Conservation (phyloP, 2,113 vertebrate species). For the Gymnorhina tibicen region DNA sequence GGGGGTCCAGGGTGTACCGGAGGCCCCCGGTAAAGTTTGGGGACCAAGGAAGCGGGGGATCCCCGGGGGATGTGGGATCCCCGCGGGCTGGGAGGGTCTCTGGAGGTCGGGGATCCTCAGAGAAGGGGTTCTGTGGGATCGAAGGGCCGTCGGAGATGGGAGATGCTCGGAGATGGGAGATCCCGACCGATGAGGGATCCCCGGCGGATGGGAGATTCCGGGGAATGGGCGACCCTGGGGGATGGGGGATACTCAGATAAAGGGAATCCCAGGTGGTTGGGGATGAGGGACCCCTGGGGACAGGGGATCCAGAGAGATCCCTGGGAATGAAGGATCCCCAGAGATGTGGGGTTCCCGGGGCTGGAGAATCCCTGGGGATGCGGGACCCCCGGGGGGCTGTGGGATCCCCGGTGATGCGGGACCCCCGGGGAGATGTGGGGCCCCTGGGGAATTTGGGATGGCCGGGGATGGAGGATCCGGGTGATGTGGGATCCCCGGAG, state of each 20-base stretch:
- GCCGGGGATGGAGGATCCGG: fast-evolving
- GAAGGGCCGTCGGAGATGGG: background rate
- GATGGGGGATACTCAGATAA: background rate
- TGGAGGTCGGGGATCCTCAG: background rate
- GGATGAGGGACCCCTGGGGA: background rate
- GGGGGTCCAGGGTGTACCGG: fast-evolving
- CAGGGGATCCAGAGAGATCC: background rate
- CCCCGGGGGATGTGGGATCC: background rate
- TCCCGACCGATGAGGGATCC: fast-evolving
- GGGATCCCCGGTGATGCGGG: fast-evolving
- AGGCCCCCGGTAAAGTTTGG: too few relatives aligned
- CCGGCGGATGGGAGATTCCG: background rate
- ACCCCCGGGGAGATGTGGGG: background rate
- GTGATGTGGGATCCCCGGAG: background rate
- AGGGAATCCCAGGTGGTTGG: background rate
- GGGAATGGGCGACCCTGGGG: too few relatives aligned
- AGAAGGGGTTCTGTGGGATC: too few relatives aligned
- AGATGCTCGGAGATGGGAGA: background rate
- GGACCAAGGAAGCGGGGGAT: background rate
- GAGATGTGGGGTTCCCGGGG: background rate
- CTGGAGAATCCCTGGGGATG: background rate
- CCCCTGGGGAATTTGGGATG: too few relatives aligned
- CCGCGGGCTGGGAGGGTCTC: background rate
- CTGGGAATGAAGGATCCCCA: background rate
- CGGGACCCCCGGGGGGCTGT: background rate